These are phyloP conservation scores for Trematomus bernacchii DNA, from an alignment of 2,797 vertebrate genomes.

Conservation along the genomic window DNA sequence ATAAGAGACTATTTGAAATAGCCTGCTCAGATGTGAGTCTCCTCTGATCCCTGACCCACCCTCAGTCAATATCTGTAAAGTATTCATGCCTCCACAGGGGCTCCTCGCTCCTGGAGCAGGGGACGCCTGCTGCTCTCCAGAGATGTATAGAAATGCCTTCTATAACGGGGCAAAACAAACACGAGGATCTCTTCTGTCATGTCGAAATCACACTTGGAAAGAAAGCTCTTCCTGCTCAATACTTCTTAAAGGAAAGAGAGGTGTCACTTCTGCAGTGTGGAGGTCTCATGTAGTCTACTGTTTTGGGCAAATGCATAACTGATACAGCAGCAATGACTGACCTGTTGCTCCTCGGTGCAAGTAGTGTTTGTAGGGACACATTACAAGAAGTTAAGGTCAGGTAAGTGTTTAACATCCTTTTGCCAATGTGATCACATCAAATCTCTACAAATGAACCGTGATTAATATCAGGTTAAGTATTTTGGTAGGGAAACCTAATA, in stretches of 20 bases:
- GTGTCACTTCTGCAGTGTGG: neutral
- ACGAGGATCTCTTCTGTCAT: neutral
- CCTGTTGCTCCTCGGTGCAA: neutral
- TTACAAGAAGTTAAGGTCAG: neutral
- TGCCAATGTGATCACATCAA: too few relatives aligned
- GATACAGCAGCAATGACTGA: neutral
- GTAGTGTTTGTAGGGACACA: neutral
- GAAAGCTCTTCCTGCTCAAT: neutral
- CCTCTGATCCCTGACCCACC: conserved; percentile 47
- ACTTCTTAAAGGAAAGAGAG: neutral
- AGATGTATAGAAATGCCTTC: conserved; percentile 17
- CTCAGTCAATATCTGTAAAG: conserved; percentile 61
- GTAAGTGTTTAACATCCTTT: too few relatives aligned
- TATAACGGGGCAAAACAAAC: conserved; percentile 7
- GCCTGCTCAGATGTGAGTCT: conserved; percentile 36
- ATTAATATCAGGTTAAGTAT: neutral
- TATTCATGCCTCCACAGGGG: conserved; percentile 64
- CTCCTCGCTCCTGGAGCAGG: conserved; percentile 56
- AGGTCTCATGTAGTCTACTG: neutral
- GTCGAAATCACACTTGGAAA: neutral
- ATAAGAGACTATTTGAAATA: conserved; percentile 17
- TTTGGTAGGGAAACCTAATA: neutral
- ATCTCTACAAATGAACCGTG: too few relatives aligned
- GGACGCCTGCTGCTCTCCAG: conserved; percentile 16
- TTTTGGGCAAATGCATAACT: neutral